A percentile compares a stretch with the other conserved stretches of the same genome.
Evolutionary conservation across 2,888 invertebrate genomes (phyloP).

Genomic region (Thecocarcelia acutangulata): DNA sequence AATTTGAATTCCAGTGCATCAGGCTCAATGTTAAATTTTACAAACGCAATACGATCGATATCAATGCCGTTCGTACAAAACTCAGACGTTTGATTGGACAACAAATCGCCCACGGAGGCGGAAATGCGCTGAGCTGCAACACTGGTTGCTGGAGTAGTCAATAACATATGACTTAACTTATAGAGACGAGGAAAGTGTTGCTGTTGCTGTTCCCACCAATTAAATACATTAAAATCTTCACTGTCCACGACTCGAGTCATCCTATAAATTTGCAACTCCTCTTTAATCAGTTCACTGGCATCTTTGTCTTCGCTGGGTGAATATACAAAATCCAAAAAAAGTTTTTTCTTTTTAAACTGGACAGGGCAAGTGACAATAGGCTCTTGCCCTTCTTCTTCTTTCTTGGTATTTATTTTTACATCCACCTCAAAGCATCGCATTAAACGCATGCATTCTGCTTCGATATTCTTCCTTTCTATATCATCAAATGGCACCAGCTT

Average conservation of each 20-base stretch:
- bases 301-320: not conserved
- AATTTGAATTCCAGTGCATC: not conserved
- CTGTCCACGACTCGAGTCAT: conserved; percentile 15
- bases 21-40: conserved; percentile 10
- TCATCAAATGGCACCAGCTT: conserved; percentile 21
- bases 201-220: conserved; percentile 39
- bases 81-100: conserved; percentile 5
- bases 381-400: too few species aligned
- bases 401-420: not conserved
- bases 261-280: conserved; percentile 40
- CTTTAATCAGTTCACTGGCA: conserved; percentile 4
- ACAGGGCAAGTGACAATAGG: not conserved
- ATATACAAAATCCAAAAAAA: conserved; percentile 35
- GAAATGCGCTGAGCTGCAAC: not conserved
- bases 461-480: conserved; percentile 9
- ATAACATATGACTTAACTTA: conserved; percentile 17
- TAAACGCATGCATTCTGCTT: conserved; percentile 14
- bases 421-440: conserved; percentile 9
- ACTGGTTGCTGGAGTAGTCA: conserved; percentile 20
- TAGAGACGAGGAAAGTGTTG: conserved; percentile 36
- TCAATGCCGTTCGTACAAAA: not conserved
- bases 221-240: conserved; percentile 37
- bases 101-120: not conserved
- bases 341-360: not conserved
- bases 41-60: conserved; percentile 10